phyloP scores from a whole-genome alignment of 2,113 vertebrate genomes.

The Coryphaenoides rupestris region DNA sequence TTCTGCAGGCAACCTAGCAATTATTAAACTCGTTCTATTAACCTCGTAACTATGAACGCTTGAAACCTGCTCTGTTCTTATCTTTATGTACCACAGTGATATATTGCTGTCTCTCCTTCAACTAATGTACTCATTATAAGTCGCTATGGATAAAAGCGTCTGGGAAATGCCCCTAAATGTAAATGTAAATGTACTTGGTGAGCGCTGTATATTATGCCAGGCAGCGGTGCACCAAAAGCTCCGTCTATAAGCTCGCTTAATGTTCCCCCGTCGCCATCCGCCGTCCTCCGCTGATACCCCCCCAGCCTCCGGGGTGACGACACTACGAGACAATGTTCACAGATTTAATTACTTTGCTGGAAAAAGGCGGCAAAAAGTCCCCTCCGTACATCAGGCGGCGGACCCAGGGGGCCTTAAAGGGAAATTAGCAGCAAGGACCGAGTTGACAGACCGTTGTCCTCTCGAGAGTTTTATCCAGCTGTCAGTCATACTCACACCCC shows the following conservation, averaged over 20 bases:
- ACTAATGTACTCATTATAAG: no score
- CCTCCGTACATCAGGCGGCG: slow-evolving; percentile 8
- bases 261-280: no score
- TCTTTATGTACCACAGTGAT: no score
- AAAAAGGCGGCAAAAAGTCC: slow-evolving; percentile 25
- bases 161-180: no score
- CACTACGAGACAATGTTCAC: slow-evolving; percentile 4
- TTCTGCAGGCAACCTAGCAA: no score
- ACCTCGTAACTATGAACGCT: no score
- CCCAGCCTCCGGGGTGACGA: slow-evolving; percentile 3
- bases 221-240: slow-evolving; percentile 6
- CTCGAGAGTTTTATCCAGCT: slow-evolving; percentile 42
- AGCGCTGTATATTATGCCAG: neutral
- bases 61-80: no score
- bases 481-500: slow-evolving; percentile 18
- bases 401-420: slow-evolving; percentile 23
- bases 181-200: no score
- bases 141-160: no score
- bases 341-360: slow-evolving; percentile 32
- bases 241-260: neutral
- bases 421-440: slow-evolving; percentile 41
- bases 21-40: no score
- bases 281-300: neutral
- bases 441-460: slow-evolving; percentile 41
- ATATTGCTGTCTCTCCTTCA: no score